Percentiles rank a stretch among this genome's conserved stretches.
Conservation (phyloP, 2,113 vertebrate species). For the Pelusios castaneus region DNA sequence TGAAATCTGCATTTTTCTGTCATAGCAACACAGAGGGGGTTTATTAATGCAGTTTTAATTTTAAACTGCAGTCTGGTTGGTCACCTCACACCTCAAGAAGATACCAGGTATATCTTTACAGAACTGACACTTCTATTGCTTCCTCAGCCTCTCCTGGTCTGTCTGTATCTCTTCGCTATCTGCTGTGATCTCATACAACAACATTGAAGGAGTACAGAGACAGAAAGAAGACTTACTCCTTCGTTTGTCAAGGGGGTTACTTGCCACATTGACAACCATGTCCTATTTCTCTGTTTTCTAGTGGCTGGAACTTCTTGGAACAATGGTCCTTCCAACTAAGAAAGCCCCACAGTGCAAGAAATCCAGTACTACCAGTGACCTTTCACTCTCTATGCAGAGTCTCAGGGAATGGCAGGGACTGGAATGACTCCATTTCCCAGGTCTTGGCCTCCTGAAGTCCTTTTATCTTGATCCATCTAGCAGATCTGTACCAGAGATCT, state of each 20-base stretch:
- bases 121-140: neutral
- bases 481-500: neutral
- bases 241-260: neutral
- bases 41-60: neutral
- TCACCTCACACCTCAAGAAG: no score
- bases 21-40: neutral
- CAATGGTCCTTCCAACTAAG: neutral
- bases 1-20: neutral
- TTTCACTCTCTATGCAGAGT: neutral
- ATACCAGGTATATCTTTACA: neutral
- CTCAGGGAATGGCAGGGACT: neutral
- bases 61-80: neutral
- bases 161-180: neutral
- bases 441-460: neutral
- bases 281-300: neutral
- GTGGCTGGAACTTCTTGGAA: neutral
- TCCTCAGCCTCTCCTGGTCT: rapidly evolving
- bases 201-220: neutral
- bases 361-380: neutral
- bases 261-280: neutral
- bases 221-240: neutral
- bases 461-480: neutral
- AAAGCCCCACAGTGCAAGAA: neutral
- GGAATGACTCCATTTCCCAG: neutral
- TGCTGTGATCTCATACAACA: neutral